Conservation (phyloP, 2,113 vertebrate genomes). For the Solea solea region DNA sequence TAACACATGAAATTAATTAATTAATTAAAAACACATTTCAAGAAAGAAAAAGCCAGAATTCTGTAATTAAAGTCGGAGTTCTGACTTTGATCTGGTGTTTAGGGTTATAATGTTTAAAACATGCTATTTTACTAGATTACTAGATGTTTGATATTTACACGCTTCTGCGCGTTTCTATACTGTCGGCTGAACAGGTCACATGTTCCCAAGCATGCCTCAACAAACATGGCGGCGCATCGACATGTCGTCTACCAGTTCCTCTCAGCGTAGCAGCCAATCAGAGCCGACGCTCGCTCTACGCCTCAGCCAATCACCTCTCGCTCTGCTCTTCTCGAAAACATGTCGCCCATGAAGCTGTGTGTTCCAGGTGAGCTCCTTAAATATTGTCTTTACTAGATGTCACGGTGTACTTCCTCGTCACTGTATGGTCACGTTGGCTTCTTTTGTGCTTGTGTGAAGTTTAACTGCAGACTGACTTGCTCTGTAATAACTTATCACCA, state of each 20-base stretch:
- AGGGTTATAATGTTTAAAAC: too few species aligned
- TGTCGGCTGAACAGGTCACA: too few species aligned
- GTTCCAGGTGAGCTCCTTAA: constrained; percentile 78
- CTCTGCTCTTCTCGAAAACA: constrained; percentile 74
- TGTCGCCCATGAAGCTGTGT: constrained; percentile 85
- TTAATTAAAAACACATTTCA: too few species aligned
- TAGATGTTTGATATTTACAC: too few species aligned
- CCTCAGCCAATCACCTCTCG: constrained; percentile 61
- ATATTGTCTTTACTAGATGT: not conserved
- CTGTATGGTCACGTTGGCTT: not conserved
- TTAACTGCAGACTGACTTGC: not conserved
- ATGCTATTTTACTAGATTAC: too few species aligned
- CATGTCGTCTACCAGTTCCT: not conserved
- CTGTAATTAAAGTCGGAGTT: too few species aligned
- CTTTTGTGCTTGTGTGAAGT: not conserved
- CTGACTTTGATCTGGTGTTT: too few species aligned
- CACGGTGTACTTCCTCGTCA: not conserved
- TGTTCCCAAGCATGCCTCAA: constrained; percentile 40
- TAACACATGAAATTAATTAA: too few species aligned
- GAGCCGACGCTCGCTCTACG: not conserved
- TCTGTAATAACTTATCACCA: constrained; percentile 2
- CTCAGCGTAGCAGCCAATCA: constrained; percentile 60
- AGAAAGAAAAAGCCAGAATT: too few species aligned
- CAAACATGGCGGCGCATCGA: constrained; percentile 65
- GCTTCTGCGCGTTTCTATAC: too few species aligned